phyloP scores from a whole-genome alignment of 2,888 invertebrate genomes.

The Prenolepis imparis region DNA sequence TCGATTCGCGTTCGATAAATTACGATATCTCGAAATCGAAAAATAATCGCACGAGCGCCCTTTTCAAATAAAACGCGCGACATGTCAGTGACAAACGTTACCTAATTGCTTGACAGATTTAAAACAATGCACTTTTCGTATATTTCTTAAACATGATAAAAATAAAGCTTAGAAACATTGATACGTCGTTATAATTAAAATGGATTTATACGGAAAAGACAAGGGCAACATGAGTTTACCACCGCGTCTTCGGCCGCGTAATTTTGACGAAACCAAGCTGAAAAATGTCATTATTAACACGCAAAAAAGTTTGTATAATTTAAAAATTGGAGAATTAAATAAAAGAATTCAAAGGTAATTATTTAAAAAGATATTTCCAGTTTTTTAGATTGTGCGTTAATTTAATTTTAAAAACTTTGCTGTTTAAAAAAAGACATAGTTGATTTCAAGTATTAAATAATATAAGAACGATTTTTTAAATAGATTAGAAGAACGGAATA shows the following conservation, averaged over 20 bases:
- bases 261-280: constrained; percentile 55
- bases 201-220: constrained; percentile 71
- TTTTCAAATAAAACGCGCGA: background rate
- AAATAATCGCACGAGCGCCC: background rate
- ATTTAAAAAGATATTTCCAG: constrained; percentile 11
- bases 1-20: background rate
- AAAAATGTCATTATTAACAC: constrained; percentile 75
- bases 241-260: constrained; percentile 71
- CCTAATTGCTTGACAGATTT: background rate
- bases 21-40: background rate
- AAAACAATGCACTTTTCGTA: background rate
- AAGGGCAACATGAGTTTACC: constrained; percentile 73
- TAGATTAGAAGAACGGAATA: constrained; percentile 78
- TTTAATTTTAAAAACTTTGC: background rate
- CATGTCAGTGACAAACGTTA: background rate
- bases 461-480: constrained; percentile 11
- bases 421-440: background rate
- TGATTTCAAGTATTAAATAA: background rate
- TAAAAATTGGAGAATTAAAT: constrained; percentile 74
- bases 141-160: background rate
- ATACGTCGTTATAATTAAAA: constrained; percentile 45
- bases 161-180: background rate
- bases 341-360: constrained; percentile 77
- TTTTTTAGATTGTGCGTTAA: background rate
- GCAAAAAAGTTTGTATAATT: constrained; percentile 78